Evolutionary conservation across 2,888 invertebrate genomes (phyloP), one percentile per base, ranked within the genome.

Genomic region (Atrina japonica): DNA sequence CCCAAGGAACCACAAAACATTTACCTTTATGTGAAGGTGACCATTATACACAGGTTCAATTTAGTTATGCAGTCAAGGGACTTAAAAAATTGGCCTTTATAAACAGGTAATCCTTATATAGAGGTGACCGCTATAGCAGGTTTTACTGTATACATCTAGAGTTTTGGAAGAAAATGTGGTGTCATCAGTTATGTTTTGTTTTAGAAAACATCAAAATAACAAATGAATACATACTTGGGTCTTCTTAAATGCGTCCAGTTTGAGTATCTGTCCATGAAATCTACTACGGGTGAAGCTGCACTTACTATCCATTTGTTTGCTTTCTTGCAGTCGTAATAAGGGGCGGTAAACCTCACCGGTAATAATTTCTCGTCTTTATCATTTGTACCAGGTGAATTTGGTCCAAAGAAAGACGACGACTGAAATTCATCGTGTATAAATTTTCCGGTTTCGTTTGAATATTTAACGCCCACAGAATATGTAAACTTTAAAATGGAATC

Each of bases 251-350:
- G 88, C 5, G 85, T 83, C 76, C 69, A 88, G 60, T 85, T 83
- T 27, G 83, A 83, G 67, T 90, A 90, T 77, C 90, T 73, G 0
- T 97, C 97, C 91, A 95, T 97, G 78, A 97, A 96, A 89, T 98
- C 98, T 5, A 97, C 96, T 49, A 98, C 95, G 0, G 98, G 98
- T n/a, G 96, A 96, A 3, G 97, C 96, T 0, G 97, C 98, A 27
- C 95, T 95, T 9, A 98, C 95, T 30, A 98, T 92, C 98, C 98
- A 98, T 89, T 97, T 95, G 91, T 98, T 97, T 0, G 97, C 95
- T 76, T 97, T 92, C 7, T 96, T 96, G 89, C 98, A 98, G 92
- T 98, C 98, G 89, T 96, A 98, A 90, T 98, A 98, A 0, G 98
- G 98, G 67, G 95, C 93, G 0, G 97, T 97, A 94, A 96, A 98